Conservation (phyloP, 2,797 vertebrate genomes). For the Dermochelys coriacea region DNA sequence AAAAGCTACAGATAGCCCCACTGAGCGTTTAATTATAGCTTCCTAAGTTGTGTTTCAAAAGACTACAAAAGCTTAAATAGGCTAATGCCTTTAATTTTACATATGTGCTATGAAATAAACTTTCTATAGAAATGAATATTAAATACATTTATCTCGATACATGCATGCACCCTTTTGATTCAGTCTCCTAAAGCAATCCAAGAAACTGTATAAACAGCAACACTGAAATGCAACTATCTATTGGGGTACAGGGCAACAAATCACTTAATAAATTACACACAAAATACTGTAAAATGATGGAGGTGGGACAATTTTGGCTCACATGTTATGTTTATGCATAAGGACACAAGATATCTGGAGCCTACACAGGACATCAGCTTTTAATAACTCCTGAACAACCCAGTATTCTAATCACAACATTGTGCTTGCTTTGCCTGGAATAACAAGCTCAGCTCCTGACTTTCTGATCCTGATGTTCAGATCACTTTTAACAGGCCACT, state of each 20-base stretch:
- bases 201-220: neutral
- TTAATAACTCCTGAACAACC: neutral
- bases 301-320: fast-evolving
- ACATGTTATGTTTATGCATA: fast-evolving
- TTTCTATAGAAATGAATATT: neutral
- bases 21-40: neutral
- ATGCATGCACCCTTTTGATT: fast-evolving
- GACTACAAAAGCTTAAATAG: neutral
- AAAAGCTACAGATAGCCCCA: neutral
- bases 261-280: neutral
- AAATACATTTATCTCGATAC: fast-evolving
- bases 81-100: neutral
- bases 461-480: neutral
- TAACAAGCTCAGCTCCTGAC: too few species aligned
- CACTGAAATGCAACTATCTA: neutral
- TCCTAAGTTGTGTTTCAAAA: neutral
- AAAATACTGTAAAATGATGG: neutral
- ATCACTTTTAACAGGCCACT: neutral
- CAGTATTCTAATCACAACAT: neutral
- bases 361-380: neutral
- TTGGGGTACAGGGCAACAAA: neutral
- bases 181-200: neutral
- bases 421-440: neutral
- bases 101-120: neutral
- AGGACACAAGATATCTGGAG: neutral